Conservation (phyloP, 2,113 vertebrate genomes). For the Eulemur macaco region DNA sequence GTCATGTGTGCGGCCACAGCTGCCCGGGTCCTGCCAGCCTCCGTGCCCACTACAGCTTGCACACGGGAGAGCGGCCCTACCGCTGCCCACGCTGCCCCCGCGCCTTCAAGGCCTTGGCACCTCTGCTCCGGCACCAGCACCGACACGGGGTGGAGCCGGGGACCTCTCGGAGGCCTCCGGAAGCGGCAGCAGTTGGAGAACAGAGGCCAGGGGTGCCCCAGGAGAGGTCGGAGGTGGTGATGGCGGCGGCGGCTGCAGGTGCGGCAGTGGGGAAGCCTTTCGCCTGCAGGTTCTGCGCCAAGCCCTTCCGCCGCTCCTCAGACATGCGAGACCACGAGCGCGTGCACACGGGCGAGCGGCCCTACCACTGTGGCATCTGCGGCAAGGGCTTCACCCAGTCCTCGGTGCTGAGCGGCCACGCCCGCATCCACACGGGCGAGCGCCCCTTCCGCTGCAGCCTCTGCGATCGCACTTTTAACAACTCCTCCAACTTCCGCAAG, state of each 20-base stretch:
- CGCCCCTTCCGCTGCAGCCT: slow-evolving; percentile 77
- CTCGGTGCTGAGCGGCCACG: slow-evolving; percentile 77
- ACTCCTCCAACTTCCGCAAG: slow-evolving; percentile 80
- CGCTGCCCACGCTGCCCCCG: slow-evolving; percentile 75
- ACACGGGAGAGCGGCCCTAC: slow-evolving; percentile 73
- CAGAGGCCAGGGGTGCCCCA: not conserved
- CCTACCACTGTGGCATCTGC: slow-evolving; percentile 90
- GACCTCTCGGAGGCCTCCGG: not conserved
- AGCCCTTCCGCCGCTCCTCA: slow-evolving; percentile 78
- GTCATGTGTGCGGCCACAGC: slow-evolving; percentile 75
- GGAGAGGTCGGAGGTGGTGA: slow-evolving; percentile 57
- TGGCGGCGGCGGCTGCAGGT: not conserved
- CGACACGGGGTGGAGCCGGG: slow-evolving; percentile 46
- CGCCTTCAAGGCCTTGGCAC: slow-evolving; percentile 75
- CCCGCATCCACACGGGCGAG: slow-evolving; percentile 80
- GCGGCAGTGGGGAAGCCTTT: slow-evolving; percentile 76
- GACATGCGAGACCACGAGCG: slow-evolving; percentile 80
- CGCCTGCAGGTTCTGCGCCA: slow-evolving; percentile 80
- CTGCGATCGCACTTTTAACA: slow-evolving; percentile 78
- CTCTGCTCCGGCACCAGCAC: slow-evolving; percentile 73
- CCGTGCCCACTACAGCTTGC: slow-evolving; percentile 77
- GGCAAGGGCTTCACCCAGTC: slow-evolving; percentile 91
- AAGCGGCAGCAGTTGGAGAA: not conserved
- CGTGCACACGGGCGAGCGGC: slow-evolving; percentile 92
- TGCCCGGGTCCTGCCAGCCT: slow-evolving; percentile 77